Evolutionary conservation across 2,113 vertebrate species (phyloP).

Genomic region (Accipiter cooperii): DNA sequence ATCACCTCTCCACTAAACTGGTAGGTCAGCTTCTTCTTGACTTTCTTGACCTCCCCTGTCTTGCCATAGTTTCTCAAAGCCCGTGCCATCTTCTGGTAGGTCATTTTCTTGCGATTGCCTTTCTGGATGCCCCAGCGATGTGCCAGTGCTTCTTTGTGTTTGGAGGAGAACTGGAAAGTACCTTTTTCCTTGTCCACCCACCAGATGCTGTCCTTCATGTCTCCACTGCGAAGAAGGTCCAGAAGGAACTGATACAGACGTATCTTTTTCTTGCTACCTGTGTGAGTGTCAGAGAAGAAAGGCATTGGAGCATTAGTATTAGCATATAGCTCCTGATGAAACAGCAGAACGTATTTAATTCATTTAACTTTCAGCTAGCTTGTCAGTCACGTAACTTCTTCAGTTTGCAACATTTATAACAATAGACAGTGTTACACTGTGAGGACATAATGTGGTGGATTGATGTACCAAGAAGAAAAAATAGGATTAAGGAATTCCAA

Average conservation of each 20-base stretch:
- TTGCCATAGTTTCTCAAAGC: slow-evolving; percentile 98
- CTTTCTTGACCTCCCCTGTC: slow-evolving; percentile 97
- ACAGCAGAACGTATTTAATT: neutral
- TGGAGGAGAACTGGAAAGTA: slow-evolving; percentile 98
- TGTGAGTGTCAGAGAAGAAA: neutral
- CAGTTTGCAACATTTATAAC: neutral
- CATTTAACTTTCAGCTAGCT: neutral
- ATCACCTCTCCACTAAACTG: slow-evolving; percentile 98
- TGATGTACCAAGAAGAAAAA: neutral
- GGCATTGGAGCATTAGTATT: neutral
- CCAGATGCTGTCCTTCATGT: slow-evolving; percentile 99
- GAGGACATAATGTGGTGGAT: neutral
- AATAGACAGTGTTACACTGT: neutral
- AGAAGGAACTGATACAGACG: slow-evolving; percentile 97
- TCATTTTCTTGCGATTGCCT: slow-evolving; percentile 99
- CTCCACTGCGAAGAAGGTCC: slow-evolving; percentile 91
- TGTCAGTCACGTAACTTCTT: neutral
- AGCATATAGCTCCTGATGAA: neutral
- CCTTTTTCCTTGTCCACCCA: slow-evolving; percentile 99
- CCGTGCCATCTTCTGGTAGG: slow-evolving; percentile 99
- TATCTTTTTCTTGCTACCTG: slow-evolving; percentile 98
- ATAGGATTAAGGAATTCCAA: neutral
- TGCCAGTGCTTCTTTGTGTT: slow-evolving; percentile 95
- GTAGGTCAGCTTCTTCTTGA: slow-evolving; percentile 98
- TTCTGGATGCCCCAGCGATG: slow-evolving; percentile 98